These are phyloP conservation scores for Ferrisia virgata DNA, from an alignment of 2,888 invertebrate species.

Conservation along the genomic window DNA sequence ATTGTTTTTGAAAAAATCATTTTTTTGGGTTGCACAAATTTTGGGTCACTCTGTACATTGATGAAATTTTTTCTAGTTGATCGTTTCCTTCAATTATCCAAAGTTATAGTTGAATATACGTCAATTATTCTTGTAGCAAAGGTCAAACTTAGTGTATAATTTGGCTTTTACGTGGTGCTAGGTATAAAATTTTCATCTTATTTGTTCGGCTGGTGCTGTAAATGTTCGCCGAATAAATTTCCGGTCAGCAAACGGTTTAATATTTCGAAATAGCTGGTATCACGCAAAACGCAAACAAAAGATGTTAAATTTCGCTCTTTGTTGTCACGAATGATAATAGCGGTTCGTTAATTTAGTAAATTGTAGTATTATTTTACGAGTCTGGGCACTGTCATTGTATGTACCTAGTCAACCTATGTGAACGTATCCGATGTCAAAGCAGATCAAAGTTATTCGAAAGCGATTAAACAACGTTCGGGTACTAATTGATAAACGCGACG, in stretches of 20 bases:
- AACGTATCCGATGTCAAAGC: background rate
- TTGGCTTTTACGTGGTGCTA: too few relatives aligned
- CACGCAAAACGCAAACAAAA: background rate
- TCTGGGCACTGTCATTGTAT: too few relatives aligned
- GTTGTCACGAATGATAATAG: background rate
- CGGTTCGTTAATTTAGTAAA: background rate
- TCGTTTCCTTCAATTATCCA: too few relatives aligned
- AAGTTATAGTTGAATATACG: too few relatives aligned
- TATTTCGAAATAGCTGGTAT: background rate
- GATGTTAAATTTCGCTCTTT: background rate
- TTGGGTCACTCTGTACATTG: too few relatives aligned
- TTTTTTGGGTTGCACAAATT: too few relatives aligned
- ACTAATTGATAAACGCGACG: conserved; percentile 3
- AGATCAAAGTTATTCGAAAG: background rate
- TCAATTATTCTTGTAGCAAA: too few relatives aligned
- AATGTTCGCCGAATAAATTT: background rate
- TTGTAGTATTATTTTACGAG: background rate
- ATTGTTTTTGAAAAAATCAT: too few relatives aligned
- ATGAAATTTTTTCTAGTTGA: too few relatives aligned
- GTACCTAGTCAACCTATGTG: too few relatives aligned
- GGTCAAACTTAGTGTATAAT: too few relatives aligned
- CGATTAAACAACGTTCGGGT: background rate
- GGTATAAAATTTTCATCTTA: background rate
- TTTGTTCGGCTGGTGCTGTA: background rate
- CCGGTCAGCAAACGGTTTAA: background rate